These are phyloP conservation scores for Papilio elwesi DNA, from an alignment of 2,888 invertebrate genomes.

Conservation along the genomic window DNA sequence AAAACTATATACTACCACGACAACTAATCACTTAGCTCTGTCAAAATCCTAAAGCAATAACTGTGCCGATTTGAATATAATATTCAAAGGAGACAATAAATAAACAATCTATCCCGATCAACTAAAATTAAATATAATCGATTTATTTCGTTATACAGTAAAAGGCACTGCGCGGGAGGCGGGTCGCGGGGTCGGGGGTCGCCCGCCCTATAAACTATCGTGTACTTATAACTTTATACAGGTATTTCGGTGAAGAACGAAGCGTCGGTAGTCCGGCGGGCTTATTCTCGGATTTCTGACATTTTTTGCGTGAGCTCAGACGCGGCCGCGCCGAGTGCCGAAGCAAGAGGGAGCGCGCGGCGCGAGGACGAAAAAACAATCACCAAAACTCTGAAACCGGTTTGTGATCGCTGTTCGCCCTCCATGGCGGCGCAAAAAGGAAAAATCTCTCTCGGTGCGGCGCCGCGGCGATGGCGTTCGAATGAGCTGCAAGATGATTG, in stretches of 20 bases:
- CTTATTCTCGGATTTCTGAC: constrained; percentile 61
- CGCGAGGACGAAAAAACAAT: constrained; percentile 75
- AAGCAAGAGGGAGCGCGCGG: constrained; percentile 60
- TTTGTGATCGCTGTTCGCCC: constrained; percentile 70
- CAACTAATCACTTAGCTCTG: constrained; percentile 79
- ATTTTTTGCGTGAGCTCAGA: constrained; percentile 67
- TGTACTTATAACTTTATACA: constrained; percentile 64
- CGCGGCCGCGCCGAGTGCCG: constrained; percentile 58
- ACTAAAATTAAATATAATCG: constrained; percentile 83
- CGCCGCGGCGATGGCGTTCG: constrained; percentile 60
- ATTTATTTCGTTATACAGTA: constrained; percentile 78
- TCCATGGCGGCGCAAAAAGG: constrained; percentile 73
- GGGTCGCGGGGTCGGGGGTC: constrained; percentile 46
- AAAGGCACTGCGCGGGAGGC: constrained; percentile 75
- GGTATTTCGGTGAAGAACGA: constrained; percentile 58
- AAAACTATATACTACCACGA: constrained; percentile 72
- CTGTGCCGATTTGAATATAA: constrained; percentile 80
- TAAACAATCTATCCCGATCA: constrained; percentile 82
- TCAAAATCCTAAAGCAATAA: constrained; percentile 82
- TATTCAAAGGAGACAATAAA: constrained; percentile 82
- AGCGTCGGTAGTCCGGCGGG: constrained; percentile 71
- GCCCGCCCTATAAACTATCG: constrained; percentile 56
- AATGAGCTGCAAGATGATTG: constrained; percentile 61
- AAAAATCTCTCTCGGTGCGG: constrained; percentile 63
- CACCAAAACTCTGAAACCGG: constrained; percentile 78